Evolutionary conservation across 1,140 invertebrate species (phyloP).

Genomic region (Neodiprion lecontei): DNA sequence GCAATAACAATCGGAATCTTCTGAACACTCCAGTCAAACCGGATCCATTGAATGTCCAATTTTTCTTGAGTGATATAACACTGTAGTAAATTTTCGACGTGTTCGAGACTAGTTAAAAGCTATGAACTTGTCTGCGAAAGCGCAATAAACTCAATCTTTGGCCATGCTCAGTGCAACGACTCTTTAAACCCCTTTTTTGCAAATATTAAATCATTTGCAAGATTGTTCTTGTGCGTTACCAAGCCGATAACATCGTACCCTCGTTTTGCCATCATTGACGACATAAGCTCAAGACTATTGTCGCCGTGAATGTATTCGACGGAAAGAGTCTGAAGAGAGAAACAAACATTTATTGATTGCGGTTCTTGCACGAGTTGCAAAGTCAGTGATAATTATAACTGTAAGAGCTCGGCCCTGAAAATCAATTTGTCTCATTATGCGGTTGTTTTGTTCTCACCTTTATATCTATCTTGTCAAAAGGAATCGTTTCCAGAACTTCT

Average conservation of each 20-base stretch:
- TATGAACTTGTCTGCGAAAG: no score
- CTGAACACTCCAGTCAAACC: no score
- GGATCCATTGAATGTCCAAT: no score
- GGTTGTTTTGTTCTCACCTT: conserved; percentile 32
- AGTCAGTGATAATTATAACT: no score
- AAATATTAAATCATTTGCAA: conserved; percentile 62
- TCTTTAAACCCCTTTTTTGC: conserved; percentile 36
- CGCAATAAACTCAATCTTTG: no score
- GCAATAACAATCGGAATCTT: no score
- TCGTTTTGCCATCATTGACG: conserved; percentile 46
- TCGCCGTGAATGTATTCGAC: conserved; percentile 55
- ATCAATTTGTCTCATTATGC: neutral
- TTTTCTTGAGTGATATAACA: no score
- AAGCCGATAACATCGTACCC: conserved; percentile 52
- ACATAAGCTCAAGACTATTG: conserved; percentile 44
- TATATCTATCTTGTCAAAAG: conserved; percentile 61
- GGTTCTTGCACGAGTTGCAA: no score
- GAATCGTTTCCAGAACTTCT: conserved; percentile 63
- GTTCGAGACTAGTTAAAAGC: no score
- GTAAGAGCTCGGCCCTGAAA: neutral
- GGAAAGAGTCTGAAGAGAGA: conserved; percentile 44
- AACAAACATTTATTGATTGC: neutral
- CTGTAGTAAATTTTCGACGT: no score
- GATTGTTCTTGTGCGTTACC: conserved; percentile 48
- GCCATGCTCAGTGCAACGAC: no score